A percentile compares a stretch with the other conserved stretches of the same genome.
Evolutionary conservation across 2,888 invertebrate genomes (phyloP).

Genomic region (Zele albiditarsus): DNA sequence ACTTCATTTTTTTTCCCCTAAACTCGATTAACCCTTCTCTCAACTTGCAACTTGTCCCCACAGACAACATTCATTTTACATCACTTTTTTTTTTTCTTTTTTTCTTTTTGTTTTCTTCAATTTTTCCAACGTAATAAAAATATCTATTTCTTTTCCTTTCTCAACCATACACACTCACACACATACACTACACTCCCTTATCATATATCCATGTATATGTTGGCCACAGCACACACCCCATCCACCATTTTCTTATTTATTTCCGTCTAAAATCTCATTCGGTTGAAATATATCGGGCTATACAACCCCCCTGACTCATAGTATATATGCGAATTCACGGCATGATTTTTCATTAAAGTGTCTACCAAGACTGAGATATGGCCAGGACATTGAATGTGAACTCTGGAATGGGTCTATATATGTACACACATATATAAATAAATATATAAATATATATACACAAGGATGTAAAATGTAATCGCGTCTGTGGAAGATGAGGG

Average conservation of each 20-base stretch:
- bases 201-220: neutral
- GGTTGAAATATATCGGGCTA: constrained; percentile 62
- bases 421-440: neutral
- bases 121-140: constrained; percentile 29
- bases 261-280: constrained; percentile 70
- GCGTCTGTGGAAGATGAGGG: constrained; percentile 35
- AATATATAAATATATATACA: constrained; percentile 1
- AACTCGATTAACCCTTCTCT: no score
- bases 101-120: no score
- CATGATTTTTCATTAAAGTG: constrained; percentile 73
- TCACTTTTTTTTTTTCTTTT: neutral
- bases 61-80: no score
- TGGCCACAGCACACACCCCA: neutral
- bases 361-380: constrained; percentile 69
- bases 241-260: constrained; percentile 63
- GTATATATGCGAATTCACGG: constrained; percentile 61
- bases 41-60: no score
- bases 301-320: constrained; percentile 56
- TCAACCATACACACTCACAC: no score
- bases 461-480: constrained; percentile 30
- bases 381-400: constrained; percentile 70
- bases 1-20: no score
- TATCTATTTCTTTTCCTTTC: no score
- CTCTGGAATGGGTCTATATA: constrained; percentile 41
- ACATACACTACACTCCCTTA: no score